These are phyloP conservation scores for Knipowitschia caucasica DNA, from an alignment of 2,797 vertebrate species.

Conservation along the genomic window DNA sequence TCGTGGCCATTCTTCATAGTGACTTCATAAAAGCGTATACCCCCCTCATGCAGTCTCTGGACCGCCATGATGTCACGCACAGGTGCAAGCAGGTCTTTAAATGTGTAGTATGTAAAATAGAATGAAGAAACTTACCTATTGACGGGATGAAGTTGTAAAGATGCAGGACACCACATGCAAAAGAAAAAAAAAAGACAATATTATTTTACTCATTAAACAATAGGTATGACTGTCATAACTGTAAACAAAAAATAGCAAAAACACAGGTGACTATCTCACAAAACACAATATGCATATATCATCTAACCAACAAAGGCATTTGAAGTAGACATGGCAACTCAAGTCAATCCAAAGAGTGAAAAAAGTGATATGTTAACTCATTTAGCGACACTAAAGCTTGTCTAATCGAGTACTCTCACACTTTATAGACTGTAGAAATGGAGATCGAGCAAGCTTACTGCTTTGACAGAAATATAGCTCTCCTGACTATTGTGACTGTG, in stretches of 20 bases:
- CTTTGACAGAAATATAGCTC: constrained; percentile 22
- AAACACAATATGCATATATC: background rate
- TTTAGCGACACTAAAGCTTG: constrained; percentile 10
- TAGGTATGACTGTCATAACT: background rate
- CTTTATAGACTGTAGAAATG: constrained; percentile 34
- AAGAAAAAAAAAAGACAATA: background rate
- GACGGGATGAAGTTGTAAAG: constrained; percentile 1
- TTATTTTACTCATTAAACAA: background rate
- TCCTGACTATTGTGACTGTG: constrained; percentile 8
- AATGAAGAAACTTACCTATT: constrained; percentile 1
- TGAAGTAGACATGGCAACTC: background rate
- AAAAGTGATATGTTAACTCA: background rate
- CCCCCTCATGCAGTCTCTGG: constrained; percentile 16
- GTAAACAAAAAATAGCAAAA: background rate
- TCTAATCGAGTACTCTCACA: constrained; percentile 14
- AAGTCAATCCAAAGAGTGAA: background rate
- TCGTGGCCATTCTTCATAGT: constrained; percentile 61
- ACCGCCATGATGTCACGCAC: constrained; percentile 4
- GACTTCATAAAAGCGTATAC: constrained; percentile 67
- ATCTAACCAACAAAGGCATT: background rate
- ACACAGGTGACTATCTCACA: background rate
- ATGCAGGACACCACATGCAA: constrained; percentile 10
- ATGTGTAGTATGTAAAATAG: background rate
- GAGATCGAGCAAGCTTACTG: constrained; percentile 28
- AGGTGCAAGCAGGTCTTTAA: constrained; percentile 3